Evolutionary conservation across 2,888 invertebrate species (phyloP).

Genomic region (Melanotus villosus): DNA sequence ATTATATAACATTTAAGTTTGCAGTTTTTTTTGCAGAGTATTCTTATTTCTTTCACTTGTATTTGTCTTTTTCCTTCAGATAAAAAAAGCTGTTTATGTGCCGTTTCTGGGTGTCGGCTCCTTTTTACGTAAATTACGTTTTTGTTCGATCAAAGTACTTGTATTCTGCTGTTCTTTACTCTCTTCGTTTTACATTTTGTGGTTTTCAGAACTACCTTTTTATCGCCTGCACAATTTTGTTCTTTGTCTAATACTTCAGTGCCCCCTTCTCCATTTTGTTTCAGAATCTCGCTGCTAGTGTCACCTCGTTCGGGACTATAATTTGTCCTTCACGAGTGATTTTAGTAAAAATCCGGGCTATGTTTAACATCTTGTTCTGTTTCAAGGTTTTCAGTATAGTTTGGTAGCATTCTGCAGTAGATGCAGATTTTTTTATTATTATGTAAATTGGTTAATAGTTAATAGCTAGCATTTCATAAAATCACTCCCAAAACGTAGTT

Average conservation of each 20-base stretch:
- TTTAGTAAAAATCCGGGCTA: no score
- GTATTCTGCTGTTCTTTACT: not conserved
- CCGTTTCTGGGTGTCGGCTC: not conserved
- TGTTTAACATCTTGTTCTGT: no score
- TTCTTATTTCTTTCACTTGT: not conserved
- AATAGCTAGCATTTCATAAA: no score
- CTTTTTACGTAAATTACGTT: not conserved
- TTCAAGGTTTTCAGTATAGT: no score
- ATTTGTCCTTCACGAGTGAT: no score
- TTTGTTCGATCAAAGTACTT: not conserved
- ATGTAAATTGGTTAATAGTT: no score
- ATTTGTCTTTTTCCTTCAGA: conserved; percentile 5
- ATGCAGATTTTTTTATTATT: no score
- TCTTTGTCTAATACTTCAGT: not conserved
- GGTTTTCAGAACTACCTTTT: not conserved
- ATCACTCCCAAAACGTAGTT: no score
- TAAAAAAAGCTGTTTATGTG: not conserved
- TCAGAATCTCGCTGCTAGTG: not conserved
- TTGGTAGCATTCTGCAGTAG: no score
- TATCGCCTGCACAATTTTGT: not conserved
- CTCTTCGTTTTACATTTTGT: not conserved
- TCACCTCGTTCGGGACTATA: not conserved
- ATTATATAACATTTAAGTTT: not conserved
- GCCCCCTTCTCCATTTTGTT: no score
- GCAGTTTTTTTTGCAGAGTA: not conserved